Base-by-base conservation (phyloP, 1,140 invertebrate species). In the Cotesia typhae region DNA sequence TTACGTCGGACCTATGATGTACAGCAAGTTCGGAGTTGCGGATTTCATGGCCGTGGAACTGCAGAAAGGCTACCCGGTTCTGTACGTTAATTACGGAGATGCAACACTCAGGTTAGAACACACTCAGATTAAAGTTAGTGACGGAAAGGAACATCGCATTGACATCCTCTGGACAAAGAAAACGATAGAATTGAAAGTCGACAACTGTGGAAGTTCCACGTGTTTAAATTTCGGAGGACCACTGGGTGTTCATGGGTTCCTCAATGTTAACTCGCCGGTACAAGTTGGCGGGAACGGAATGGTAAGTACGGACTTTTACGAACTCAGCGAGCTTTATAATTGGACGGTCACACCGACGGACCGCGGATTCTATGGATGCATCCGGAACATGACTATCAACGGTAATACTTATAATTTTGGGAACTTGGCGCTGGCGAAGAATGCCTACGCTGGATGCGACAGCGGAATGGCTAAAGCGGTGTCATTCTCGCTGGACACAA, bases 41-140 rank as follows among this genome's bases (percentile, higher is more conserved):
- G 98, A 99, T 89, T 99, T 98, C 81, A 92, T 99, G 85, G 92
- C 96, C 0, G 78, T 99, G 53, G 96, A 98, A 84, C 84, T 99
- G 35, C 85, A 90, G n/a, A 89, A 94, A 69, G 96, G 97, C 10
- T 94, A 90, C 80, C 95, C 95, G 0, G 88, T 94, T 0, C 87
- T 99, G 0, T 90, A 94, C 14, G 90, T 98, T 10, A 94, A 98
- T 87, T 97, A 97, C 86, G 97, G 97, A 3, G 91, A 93, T 0
- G 96, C 96, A 2, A 94, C 93, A 0, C 87, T 90, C 1, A 85
- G 88, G 76, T 83, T 96, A 4, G 91, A 93, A 76, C 90, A 93
- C 71, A 90, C 92, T 38, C 90, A 93, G 57, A 93, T 93, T 4
- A 90, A 91, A 75, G 86, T 97, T 10, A 91, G 90, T 17, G 92